Percentiles rank a stretch among this genome's conserved stretches.
These are phyloP conservation scores for Cromileptes altivelis DNA, from an alignment of 2,113 vertebrate genomes.

Conservation along the genomic window DNA sequence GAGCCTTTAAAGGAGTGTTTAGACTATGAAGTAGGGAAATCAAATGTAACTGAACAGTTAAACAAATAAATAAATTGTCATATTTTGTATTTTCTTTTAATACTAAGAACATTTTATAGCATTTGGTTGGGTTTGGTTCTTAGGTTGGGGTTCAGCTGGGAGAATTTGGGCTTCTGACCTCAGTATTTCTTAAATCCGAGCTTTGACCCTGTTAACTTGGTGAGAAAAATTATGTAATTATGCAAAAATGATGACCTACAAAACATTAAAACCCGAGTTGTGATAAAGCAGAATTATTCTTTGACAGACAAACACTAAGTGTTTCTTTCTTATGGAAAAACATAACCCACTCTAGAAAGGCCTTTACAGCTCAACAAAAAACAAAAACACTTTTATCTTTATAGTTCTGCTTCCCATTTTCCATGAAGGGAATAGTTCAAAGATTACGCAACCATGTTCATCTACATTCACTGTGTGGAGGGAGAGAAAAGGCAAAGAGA, in stretches of 20 bases:
- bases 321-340: not conserved
- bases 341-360: not conserved
- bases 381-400: slow-evolving; percentile 23
- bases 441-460: slow-evolving; percentile 26
- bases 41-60: not conserved
- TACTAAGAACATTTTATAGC: not conserved
- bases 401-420: slow-evolving; percentile 19
- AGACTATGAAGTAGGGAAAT: not conserved
- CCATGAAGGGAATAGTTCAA: slow-evolving; percentile 10
- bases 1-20: not conserved
- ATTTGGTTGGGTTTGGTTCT: not conserved
- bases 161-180: not conserved
- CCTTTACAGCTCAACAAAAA: slow-evolving; percentile 10
- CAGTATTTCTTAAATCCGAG: not conserved
- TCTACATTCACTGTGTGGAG: slow-evolving; percentile 22
- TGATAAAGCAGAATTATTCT: not conserved
- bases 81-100: not conserved
- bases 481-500: slow-evolving; percentile 30
- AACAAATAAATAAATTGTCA: not conserved
- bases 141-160: not conserved
- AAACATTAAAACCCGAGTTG: not conserved
- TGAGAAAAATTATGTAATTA: not conserved
- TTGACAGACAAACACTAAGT: not conserved
- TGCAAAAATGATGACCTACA: not conserved
- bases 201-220: not conserved